Conservation (phyloP, 2,113 vertebrate species). For the Cichladusa arquata region DNA sequence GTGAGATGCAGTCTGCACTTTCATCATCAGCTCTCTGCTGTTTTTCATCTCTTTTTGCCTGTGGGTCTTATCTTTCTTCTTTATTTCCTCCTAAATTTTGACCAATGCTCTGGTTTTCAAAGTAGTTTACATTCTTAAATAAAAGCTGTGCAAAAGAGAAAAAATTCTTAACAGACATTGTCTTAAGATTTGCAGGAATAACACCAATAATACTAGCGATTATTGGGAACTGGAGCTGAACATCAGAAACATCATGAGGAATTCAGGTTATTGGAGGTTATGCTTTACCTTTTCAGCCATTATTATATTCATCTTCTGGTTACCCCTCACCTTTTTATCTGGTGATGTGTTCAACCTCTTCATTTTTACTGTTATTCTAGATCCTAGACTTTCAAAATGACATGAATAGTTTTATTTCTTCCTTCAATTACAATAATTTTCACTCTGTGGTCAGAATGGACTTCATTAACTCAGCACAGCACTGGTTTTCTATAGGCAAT, state of each 20-base stretch:
- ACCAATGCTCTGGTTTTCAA: slow-evolving; percentile 23
- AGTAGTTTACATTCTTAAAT: slow-evolving; percentile 31
- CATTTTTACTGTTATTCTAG: background rate
- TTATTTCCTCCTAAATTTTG: slow-evolving; percentile 12
- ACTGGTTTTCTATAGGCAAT: background rate
- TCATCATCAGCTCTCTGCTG: background rate
- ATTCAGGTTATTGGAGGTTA: slow-evolving; percentile 3
- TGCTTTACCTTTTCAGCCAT: background rate
- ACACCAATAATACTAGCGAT: background rate
- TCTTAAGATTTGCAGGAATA: slow-evolving; percentile 10
- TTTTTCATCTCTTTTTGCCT: background rate
- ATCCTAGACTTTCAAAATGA: background rate
- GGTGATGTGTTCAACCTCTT: background rate
- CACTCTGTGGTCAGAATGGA: background rate
- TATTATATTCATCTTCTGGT: background rate
- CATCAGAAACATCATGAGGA: background rate
- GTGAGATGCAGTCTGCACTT: slow-evolving; percentile 8
- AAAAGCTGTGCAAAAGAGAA: slow-evolving; percentile 2
- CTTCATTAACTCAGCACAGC: background rate
- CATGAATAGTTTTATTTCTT: background rate
- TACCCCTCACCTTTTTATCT: background rate
- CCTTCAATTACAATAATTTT: background rate
- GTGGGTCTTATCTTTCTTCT: background rate
- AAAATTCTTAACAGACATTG: slow-evolving; percentile 28
- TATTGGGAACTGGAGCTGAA: slow-evolving; percentile 29